Percentiles rank a stretch among this genome's conserved stretches.
phyloP scores from a whole-genome alignment of 1,140 invertebrate genomes.

The Yoshiicerus persimilis region DNA sequence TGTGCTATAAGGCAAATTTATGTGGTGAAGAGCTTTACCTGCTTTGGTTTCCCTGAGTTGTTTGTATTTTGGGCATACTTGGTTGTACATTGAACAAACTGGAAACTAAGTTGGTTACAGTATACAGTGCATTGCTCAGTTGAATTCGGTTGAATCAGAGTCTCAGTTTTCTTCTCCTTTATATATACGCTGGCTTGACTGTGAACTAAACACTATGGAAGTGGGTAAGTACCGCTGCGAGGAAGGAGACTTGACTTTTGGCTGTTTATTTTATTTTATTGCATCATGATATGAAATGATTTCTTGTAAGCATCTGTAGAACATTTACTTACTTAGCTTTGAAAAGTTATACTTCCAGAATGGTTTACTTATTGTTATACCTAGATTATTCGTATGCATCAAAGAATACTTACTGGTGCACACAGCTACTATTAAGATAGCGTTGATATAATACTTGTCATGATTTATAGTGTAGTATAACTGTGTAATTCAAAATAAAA shows the following conservation, averaged over 20 bases:
- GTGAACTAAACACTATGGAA: neutral
- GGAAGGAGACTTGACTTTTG: neutral
- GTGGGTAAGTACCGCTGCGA: neutral
- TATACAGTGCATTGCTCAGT: neutral
- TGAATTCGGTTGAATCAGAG: neutral
- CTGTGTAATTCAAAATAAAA: constrained; percentile 13
- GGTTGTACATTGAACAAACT: no score
- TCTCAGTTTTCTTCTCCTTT: neutral
- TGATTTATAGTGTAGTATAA: neutral
- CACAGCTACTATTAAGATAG: neutral
- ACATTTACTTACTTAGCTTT: neutral
- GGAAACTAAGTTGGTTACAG: neutral
- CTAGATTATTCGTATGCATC: neutral
- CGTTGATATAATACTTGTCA: neutral
- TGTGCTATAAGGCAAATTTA: constrained; percentile 8
- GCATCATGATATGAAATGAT: constrained; percentile 7
- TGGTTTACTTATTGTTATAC: neutral
- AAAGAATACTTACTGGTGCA: neutral
- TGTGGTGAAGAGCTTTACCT: constrained; percentile 12
- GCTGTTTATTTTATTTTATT: constrained; percentile 23
- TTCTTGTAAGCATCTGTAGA: constrained; percentile 3
- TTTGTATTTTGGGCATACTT: neutral
- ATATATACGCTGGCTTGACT: neutral
- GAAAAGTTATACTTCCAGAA: neutral
- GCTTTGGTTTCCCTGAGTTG: neutral